A percentile compares a stretch with the other conserved stretches of the same genome.
These are phyloP conservation scores for Lagenorhynchus albirostris DNA, from an alignment of 2,113 vertebrate genomes.

Conservation along the genomic window DNA sequence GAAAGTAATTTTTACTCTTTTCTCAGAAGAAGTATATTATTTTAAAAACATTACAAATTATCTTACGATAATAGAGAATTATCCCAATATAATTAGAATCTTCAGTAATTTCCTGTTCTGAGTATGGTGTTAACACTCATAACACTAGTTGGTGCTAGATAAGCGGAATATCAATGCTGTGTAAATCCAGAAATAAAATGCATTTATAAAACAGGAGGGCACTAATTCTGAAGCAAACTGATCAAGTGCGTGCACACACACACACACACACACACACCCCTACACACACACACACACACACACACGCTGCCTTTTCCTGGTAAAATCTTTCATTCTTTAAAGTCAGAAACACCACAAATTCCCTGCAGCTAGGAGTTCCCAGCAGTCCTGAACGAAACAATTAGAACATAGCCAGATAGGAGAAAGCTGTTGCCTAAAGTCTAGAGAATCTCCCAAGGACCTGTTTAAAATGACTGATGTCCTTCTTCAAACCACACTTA, in stretches of 20 bases:
- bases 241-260: not conserved
- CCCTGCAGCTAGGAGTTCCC: constrained; percentile 32
- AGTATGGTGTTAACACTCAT: constrained; percentile 40
- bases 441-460: constrained; percentile 46
- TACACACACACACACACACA: not conserved
- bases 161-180: not conserved
- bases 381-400: constrained; percentile 11
- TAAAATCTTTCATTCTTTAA: constrained; percentile 47
- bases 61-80: not conserved
- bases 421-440: constrained; percentile 51
- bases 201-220: not conserved
- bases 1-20: not conserved
- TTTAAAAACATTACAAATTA: not conserved
- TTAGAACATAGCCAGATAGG: constrained; percentile 3
- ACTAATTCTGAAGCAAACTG: not conserved
- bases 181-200: not conserved
- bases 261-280: not conserved
- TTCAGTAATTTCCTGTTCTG: constrained; percentile 22
- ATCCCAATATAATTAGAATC: not conserved
- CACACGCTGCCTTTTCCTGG: not conserved
- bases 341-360: constrained; percentile 10
- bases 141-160: constrained; percentile 71
- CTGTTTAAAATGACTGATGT: constrained; percentile 32
- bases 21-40: not conserved
- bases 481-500: constrained; percentile 32